Percentiles rank a stretch among this genome's conserved stretches.
These are phyloP conservation scores for Listronotus bonariensis DNA, from an alignment of 1,140 invertebrate genomes.

Conservation along the genomic window DNA sequence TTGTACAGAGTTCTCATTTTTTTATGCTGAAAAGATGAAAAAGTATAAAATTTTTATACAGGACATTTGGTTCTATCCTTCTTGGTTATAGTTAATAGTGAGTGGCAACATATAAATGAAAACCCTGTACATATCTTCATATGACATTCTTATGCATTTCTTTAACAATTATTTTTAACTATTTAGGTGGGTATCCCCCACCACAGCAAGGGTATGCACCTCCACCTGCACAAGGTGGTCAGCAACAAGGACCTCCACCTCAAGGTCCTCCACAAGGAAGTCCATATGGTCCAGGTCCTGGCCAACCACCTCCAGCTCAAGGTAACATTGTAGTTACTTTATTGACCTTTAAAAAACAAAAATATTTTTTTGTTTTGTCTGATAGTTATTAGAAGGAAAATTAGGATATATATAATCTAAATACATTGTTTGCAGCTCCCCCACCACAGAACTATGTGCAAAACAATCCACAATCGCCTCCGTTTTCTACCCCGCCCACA, in stretches of 20 bases:
- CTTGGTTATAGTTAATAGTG: no score
- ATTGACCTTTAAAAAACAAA: no score
- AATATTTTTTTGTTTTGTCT: no score
- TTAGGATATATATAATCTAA: neutral
- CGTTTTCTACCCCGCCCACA: constrained; percentile 48
- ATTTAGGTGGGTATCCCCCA: constrained; percentile 41
- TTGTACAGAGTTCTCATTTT: no score
- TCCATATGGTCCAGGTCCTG: constrained; percentile 25
- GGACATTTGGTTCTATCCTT: no score
- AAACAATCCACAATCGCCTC: constrained; percentile 52
- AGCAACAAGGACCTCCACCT: constrained; percentile 51
- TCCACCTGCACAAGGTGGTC: constrained; percentile 39
- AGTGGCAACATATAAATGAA: no score
- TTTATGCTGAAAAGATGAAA: no score
- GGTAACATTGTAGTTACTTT: constrained; percentile 1
- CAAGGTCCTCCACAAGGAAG: constrained; percentile 39
- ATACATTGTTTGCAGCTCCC: constrained; percentile 29
- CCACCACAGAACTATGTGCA: constrained; percentile 53
- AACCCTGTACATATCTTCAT: no score
- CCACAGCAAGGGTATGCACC: constrained; percentile 47
- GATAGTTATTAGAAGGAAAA: constrained; percentile 6
- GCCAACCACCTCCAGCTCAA: constrained; percentile 23
- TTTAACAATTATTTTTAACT: neutral
- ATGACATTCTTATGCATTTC: constrained; percentile 5
- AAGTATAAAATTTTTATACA: no score